Evolutionary conservation across 2,113 vertebrate species (phyloP), one percentile per base, ranked within the genome.

Genomic region (Rhineura floridana): DNA sequence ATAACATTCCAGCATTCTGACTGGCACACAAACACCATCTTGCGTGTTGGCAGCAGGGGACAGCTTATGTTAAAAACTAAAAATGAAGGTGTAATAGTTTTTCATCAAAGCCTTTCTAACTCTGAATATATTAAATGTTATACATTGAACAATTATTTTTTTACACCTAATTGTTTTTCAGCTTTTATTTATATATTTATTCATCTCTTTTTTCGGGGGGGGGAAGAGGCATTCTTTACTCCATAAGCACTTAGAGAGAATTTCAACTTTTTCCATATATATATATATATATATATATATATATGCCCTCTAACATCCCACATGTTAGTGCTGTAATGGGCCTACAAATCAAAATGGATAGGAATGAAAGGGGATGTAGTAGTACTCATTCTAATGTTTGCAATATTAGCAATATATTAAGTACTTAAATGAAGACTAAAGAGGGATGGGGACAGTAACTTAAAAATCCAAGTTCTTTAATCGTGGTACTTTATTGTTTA

Each of bases 1-100:
- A 94, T 95, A 95, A 93, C 94, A 95, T 96, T 96, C 95, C 93
- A 89, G 39, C 91, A 90, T 84, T 77, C 76, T 33, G 0, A 55
- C 50, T 83, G 87, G 88, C 79, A 90, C 87, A 94, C 91, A 95
- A 91, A 94, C 65, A 21, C 91, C 81, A 93, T 91, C 88, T 83
- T 85, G 46, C 9, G 84, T 90, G 85, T 63, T 77, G 0, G 0
- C 19, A 72, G 73, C 5, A 85, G 89, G 78, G 52, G 25, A 76
- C 91, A n/a, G 81, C 84, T 90, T 42, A 88, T 4, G 82, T 65
- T 65, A 63, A 85, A 86, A 86, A 17, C 25, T 33, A 67, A 36
- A 84, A 70, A 33, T 78, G 59, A 50, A 12, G 84, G 81, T 81
- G 52, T 87, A 76, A 17, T 36, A 13, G 5, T 23, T 33, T n/a